These are phyloP conservation scores for Hydra vulgaris DNA, from an alignment of 30 jellyfish, hydroid and myxozoan species.

Conservation along the genomic window DNA sequence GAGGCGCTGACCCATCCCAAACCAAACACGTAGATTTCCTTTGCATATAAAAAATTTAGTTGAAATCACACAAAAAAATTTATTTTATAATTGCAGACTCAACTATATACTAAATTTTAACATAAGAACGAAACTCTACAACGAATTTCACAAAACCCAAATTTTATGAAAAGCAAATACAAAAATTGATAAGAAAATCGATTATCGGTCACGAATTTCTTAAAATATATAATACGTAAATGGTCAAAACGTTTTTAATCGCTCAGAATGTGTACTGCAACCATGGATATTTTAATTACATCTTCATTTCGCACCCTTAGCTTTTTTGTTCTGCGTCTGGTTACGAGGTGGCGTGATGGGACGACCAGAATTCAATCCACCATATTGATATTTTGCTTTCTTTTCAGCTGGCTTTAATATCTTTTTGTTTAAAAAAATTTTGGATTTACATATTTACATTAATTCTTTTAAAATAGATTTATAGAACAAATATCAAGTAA, in stretches of 20 bases:
- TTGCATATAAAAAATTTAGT: no score
- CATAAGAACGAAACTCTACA: no score
- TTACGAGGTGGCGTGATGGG: slow-evolving; percentile 98
- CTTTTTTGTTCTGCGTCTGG: slow-evolving; percentile 53
- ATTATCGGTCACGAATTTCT: not conserved
- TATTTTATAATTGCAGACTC: no score
- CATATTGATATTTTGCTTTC: slow-evolving; percentile 95
- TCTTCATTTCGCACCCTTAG: slow-evolving; percentile 32
- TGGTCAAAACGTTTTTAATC: not conserved
- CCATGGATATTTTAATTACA: not conserved
- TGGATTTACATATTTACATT: not conserved
- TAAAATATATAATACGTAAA: not conserved
- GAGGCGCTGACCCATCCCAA: no score
- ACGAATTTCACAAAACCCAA: not conserved
- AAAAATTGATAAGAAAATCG: not conserved
- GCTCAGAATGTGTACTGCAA: not conserved
- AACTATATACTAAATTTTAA: no score
- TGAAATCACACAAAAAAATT: no score
- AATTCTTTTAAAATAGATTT: no score
- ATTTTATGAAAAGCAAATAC: not conserved
- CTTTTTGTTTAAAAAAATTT: slow-evolving; percentile 24
- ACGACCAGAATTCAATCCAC: slow-evolving; percentile 94
- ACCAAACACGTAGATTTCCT: no score
- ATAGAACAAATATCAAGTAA: not conserved
- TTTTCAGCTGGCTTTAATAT: slow-evolving; percentile 98